These are phyloP conservation scores for Drosophila cracens DNA, from an alignment of 2,888 invertebrate genomes.

Conservation along the genomic window DNA sequence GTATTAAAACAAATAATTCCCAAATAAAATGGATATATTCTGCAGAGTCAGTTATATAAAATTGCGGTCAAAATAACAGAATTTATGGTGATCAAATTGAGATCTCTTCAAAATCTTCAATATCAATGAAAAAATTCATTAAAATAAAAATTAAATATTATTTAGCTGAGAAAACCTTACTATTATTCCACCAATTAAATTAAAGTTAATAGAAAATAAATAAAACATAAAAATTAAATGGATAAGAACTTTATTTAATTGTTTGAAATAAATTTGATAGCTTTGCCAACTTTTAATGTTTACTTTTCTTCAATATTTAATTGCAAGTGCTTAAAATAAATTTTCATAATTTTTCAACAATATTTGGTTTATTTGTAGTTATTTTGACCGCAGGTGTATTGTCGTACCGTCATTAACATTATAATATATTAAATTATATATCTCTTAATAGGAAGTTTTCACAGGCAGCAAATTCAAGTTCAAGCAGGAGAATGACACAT, in stretches of 20 bases:
- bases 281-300: background rate
- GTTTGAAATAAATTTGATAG: background rate
- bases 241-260: background rate
- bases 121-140: background rate
- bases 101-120: background rate
- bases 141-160: background rate
- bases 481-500: conserved; percentile 95
- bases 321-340: background rate
- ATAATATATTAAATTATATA: background rate
- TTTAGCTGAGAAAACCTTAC: background rate
- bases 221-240: background rate
- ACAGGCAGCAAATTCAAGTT: conserved; percentile 98
- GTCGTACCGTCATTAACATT: background rate
- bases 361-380: background rate
- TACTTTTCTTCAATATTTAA: background rate
- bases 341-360: background rate
- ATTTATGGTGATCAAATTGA: too few species aligned
- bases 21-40: background rate
- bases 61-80: background rate
- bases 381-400: background rate
- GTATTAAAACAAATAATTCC: conserved; percentile 82
- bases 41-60: background rate
- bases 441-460: conserved; percentile 92
- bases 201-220: too few species aligned
- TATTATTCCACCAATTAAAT: background rate